Evolutionary conservation across 2,797 vertebrate species (phyloP), one percentile per base, ranked within the genome.

Genomic region (Somateria mollissima): DNA sequence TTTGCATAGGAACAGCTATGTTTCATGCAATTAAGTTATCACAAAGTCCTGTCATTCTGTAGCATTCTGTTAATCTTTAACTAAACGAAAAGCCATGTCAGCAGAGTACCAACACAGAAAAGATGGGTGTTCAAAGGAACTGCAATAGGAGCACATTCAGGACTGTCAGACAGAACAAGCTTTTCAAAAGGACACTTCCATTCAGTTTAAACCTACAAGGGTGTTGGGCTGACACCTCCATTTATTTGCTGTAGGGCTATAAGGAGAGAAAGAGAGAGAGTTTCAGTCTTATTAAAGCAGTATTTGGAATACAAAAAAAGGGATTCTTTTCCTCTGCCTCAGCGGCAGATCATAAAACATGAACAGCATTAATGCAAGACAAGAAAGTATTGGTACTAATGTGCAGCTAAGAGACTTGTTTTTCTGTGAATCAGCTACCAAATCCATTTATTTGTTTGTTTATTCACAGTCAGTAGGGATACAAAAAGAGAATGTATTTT

Each of bases 201-300:
- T 97, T 98, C 97, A 97, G 94, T 97, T 94, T 98, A 97, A 98
- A 97, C 94, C 96, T 97, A 97, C 97, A 98, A 95, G 96, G 95
- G 93, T 97, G 90, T 89, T 93, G 88, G 81, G 93, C 95, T 97
- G 97, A 97, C 97, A 97, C 96, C 89, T 90, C 88, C 96, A 97
- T 97, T 98, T 96, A 97, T 97, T 97, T 97, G 95, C 90, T 92
- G 93, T 95, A 94, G 87, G 96, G 87, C 91, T 96, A 67, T 61
- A 76, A 89, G 87, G 66, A 84, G 74, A 90, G 79, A 87, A 87
- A 94, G 65, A 92, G 78, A 89, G 91, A 95, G 89, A 93, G 37
- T 75, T 96, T 97, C 92, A 87, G 66, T 89, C 92, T 93, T 97
- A 94, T 95, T 96, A 94, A 94, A 95, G 92, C 84, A 87, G 91